Base-by-base conservation (phyloP, 2,888 invertebrate species). In the Cryptocephalus primarius region DNA sequence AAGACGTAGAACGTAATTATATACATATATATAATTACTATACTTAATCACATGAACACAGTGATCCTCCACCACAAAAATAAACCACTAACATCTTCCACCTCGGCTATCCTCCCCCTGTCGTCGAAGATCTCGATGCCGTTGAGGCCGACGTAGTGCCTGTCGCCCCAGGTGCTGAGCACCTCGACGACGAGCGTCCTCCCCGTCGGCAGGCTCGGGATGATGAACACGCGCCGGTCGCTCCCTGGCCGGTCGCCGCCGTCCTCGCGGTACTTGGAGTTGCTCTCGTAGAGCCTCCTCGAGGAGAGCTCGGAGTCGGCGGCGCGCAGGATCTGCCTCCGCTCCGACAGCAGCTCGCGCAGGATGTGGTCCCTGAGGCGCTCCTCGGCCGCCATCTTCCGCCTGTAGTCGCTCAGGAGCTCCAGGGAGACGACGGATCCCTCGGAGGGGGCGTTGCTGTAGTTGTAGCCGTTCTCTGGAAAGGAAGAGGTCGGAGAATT, bases 151-250 rank as follows among this genome's bases (percentile, higher is more conserved):
- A 88, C 82, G 57, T 84, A 80, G 67, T 85, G 80, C 55, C 79
- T 78, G 63, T 88, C 88, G 8, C 88, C 88, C 88, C 88, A 88
- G 32, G 87, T 85, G 12, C 75, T 76, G 47, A 76, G 70, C 53
- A 88, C 84, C 64, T 82, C 80, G 45, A 88, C 70, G 52, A 77
- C 75, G 58, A 88, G 62, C 45, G 76, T 67, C 57, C 74, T 70
- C n/a, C 88, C 88, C 51, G 69, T 70, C 0, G 88, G 88, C 55
- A 87, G 69, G 66, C 86, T 84, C 0, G 88, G 88, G 51, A 88
- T 86, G 38, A 83, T 72, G 64, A 88, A 87, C 43, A 48, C 43
- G 33, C 43, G 42, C 13, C 42, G 31, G n/a, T 40, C 39, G 9
- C 50, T 48, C 2, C 46, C 40, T n/a, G 49, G 44, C 9, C 44